Evolutionary conservation across 2,797 vertebrate species (phyloP).

Genomic region (Caiman crocodilus): DNA sequence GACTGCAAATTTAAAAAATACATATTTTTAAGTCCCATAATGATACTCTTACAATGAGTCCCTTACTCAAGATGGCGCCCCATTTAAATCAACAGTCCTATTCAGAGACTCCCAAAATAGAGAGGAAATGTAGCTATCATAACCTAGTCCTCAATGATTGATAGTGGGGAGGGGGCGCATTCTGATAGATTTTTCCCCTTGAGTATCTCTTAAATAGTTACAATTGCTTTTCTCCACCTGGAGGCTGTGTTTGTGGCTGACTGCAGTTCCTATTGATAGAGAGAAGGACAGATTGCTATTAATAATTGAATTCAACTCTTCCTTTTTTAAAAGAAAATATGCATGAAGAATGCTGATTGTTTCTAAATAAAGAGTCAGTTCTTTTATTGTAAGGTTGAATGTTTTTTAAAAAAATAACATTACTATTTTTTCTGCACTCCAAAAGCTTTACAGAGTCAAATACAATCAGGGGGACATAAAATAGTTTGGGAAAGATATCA

Average conservation of each 20-base stretch:
- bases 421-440: neutral
- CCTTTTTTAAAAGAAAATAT: slow-evolving; percentile 57
- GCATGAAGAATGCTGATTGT: slow-evolving; percentile 45
- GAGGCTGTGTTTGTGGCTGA: slow-evolving; percentile 68
- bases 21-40: neutral
- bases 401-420: neutral
- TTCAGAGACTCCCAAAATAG: neutral
- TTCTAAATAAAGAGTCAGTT: slow-evolving; percentile 30
- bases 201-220: slow-evolving; percentile 50
- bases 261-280: slow-evolving; percentile 63
- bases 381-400: slow-evolving; percentile 58
- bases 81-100: neutral
- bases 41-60: neutral
- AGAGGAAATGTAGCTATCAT: neutral
- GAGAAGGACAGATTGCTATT: slow-evolving; percentile 45
- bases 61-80: rapidly evolving
- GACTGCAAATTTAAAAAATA: neutral
- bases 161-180: neutral
- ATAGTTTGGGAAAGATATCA: neutral
- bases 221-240: slow-evolving; percentile 41
- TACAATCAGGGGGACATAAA: neutral
- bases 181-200: slow-evolving; percentile 26
- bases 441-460: slow-evolving; percentile 1
- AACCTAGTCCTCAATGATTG: neutral
- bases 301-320: slow-evolving; percentile 46